Base-by-base conservation (phyloP, 2,797 vertebrate genomes). In the Echiichthys vipera region DNA sequence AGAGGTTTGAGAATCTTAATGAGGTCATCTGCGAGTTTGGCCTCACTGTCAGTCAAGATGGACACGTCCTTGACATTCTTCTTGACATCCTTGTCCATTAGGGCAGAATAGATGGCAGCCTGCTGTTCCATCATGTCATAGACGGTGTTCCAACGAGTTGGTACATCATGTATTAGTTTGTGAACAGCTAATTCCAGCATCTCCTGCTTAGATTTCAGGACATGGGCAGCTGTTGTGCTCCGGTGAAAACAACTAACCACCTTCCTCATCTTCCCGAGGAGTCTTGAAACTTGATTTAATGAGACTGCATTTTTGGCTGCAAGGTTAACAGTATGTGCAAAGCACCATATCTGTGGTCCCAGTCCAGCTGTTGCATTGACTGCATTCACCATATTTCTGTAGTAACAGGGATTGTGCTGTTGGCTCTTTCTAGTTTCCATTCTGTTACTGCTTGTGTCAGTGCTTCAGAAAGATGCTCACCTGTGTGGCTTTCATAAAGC, bases 71-170 rank as follows among this genome's bases (percentile, higher is more conserved):
- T 78, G 49, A 68, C 63, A 39, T 42, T 56, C 30, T 54, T 59
- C 53, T 70, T 70, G 8, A 65, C 15, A 57, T 47, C 30, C 18
- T 80, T 76, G 72, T 76, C 67, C 67, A 63, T 46, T 45, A 76
- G 15, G 43, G 45, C 30, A 70, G 65, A 58, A 24, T 69, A 69
- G 65, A 65, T 36, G 51, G 53, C 69, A 57, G 68, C 49, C 51
- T 77, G 57, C 46, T 64, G 51, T 18, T 68, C 68, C n/a, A 58
- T 45, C 65, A 63, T 69, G 58, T 81, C 64, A 69, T 55, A 46
- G 46, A n/a, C 34, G 45, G 25, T 27, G 32, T 64, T 79, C 37
- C 64, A 51, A 12, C 24, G 13, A 3, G 22, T 47, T 25, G 45
- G 14, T 20, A 47, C 22, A 25, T 25, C 22, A 25, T 47, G 45